Percentiles rank a stretch among this genome's conserved stretches.
Conservation (phyloP, 2,113 vertebrate species). For the Hydrolagus affinis region DNA sequence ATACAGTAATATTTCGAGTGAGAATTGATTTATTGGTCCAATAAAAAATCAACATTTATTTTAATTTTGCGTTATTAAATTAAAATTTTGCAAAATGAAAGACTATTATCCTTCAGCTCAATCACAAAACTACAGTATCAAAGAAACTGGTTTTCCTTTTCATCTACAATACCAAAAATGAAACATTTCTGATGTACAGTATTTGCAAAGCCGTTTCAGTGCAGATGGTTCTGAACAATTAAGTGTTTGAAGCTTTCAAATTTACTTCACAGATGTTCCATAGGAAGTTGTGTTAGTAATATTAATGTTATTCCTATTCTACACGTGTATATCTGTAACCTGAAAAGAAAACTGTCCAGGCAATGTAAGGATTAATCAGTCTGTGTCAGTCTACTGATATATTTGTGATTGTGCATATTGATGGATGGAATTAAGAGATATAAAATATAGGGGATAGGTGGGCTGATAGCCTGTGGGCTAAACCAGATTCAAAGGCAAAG, state of each 20-base stretch:
- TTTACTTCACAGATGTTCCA: slow-evolving; percentile 2
- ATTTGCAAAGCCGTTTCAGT: background rate
- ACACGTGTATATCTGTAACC: background rate
- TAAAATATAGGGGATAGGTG: too few species aligned
- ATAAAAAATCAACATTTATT: background rate
- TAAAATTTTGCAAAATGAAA: too few species aligned
- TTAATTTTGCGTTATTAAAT: too few species aligned
- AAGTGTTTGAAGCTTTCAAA: background rate
- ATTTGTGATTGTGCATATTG: too few species aligned
- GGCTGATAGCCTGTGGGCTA: too few species aligned
- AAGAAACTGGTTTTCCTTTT: background rate
- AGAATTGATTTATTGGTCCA: background rate
- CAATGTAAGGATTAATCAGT: too few species aligned
- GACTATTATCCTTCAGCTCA: background rate
- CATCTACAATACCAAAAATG: background rate
- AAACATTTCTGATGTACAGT: background rate
- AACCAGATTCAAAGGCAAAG: too few species aligned
- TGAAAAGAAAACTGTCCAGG: background rate
- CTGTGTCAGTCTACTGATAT: too few species aligned
- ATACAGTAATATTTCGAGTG: background rate
- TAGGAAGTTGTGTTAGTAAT: background rate
- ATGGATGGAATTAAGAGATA: too few species aligned
- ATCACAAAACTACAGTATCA: background rate
- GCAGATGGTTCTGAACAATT: background rate
- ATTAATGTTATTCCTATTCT: background rate